Evolutionary conservation across 2,113 vertebrate genomes (phyloP), one percentile per base, ranked within the genome.

Genomic region (Takifugu flavidus): DNA sequence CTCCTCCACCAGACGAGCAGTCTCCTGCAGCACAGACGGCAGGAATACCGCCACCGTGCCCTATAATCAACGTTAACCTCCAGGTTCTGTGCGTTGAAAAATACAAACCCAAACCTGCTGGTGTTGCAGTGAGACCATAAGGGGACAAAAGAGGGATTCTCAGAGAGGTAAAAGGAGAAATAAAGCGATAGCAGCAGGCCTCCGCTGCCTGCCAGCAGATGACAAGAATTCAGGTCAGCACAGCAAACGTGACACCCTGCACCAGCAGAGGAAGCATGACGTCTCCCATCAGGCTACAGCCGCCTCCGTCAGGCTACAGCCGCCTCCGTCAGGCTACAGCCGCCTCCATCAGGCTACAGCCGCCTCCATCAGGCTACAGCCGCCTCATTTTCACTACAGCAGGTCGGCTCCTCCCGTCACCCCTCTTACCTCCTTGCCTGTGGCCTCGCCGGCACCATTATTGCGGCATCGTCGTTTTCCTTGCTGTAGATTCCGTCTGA

Each of bases 361-460:
- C 44, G 44, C 44, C 26, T 1, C 25, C 26, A 4, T 52, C 50
- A 12, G 49, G 25, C 20, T 12, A 6, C 49, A 10, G 5, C 49
- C 20, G 25, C 25, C 50, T 13, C 10, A 7, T 4, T 25, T 0
- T 13, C 47, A 25, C 47, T 52, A 12, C 50, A 2, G 3, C 49
- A 11, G 2, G 4, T 53, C 26, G 2, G 6, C 14, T 10, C 28
- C 28, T 34, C 52, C 28, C 12, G 26, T 13, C 14, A 2, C 2
- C 0, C 27, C 52, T 82, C 90, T 88, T 75, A 90, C 90, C 88
- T 86, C 78, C 59, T 39, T 77, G 75, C 75, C 75, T 43, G 82
- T 77, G 53, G 85, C 73, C 69, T 76, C 50, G n/a, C 4, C 55
- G 4, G 53, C 51, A 34, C 3, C 76, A 69, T 87, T 87, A 75